phyloP scores from a whole-genome alignment of 2,113 vertebrate species.

The Mugil cephalus region DNA sequence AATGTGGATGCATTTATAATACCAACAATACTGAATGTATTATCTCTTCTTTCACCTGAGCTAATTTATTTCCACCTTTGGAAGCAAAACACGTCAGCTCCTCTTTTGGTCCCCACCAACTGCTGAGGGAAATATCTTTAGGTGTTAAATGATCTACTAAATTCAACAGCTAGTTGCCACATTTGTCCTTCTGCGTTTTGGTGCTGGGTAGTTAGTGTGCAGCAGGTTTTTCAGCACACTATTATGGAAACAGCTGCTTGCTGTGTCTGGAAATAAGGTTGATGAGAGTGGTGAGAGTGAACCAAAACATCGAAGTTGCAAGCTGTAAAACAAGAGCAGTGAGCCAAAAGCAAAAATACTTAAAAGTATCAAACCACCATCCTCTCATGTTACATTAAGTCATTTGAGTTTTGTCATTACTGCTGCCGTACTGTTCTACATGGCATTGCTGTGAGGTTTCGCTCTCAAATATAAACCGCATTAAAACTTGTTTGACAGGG shows the following conservation, averaged over 20 bases:
- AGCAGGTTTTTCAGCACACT: background rate
- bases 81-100: too few relatives aligned
- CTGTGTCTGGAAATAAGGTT: background rate
- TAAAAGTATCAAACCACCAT: too few relatives aligned
- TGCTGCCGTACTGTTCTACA: background rate
- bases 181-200: background rate
- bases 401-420: background rate
- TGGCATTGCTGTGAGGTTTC: background rate
- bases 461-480: conserved; percentile 9
- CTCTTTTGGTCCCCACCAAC: background rate
- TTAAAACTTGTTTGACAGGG: background rate
- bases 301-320: background rate
- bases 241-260: background rate
- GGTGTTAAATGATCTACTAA: background rate
- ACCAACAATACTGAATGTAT: too few relatives aligned
- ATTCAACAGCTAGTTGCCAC: background rate
- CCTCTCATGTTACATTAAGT: too few relatives aligned
- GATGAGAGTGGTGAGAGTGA: background rate
- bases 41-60: too few relatives aligned
- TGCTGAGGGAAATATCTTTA: background rate
- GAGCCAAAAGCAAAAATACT: background rate
- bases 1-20: too few relatives aligned
- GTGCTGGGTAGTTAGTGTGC: background rate
- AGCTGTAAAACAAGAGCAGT: background rate
- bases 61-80: too few relatives aligned